Evolutionary conservation across 2,888 invertebrate species (phyloP).

Genomic region (Epinotia brunnichana): DNA sequence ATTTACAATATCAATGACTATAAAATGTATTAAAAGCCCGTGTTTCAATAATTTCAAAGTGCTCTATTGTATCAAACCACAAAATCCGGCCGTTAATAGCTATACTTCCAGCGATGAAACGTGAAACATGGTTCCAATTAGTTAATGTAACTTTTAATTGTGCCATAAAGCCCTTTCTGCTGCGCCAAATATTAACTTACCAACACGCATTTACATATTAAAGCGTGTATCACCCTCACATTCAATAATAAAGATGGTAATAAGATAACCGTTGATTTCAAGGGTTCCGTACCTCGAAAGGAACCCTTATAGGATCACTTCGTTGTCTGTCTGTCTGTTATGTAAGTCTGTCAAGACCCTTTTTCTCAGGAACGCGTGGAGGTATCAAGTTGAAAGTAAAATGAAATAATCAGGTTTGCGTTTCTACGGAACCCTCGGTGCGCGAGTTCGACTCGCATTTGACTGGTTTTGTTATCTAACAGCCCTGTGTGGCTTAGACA

Average conservation of each 20-base stretch:
- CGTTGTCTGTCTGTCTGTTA: too few species aligned
- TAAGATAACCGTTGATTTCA: neutral
- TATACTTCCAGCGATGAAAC: slow-evolving; percentile 2
- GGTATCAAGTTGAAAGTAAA: too few species aligned
- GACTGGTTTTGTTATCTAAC: too few species aligned
- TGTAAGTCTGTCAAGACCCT: too few species aligned
- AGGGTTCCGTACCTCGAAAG: too few species aligned
- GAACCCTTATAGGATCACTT: too few species aligned
- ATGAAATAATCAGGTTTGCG: too few species aligned
- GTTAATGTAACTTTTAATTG: slow-evolving; percentile 29
- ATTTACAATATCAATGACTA: neutral
- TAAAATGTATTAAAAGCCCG: neutral
- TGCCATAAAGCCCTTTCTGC: slow-evolving; percentile 7
- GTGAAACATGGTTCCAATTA: slow-evolving; percentile 18
- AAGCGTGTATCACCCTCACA: neutral
- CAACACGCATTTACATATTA: slow-evolving; percentile 22
- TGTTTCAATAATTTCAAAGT: slow-evolving; percentile 3
- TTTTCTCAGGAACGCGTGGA: too few species aligned
- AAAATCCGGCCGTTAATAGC: slow-evolving; percentile 12
- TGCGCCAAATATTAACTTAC: slow-evolving; percentile 2
- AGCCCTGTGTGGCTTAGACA: too few species aligned
- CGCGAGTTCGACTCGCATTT: too few species aligned
- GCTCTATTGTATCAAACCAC: neutral
- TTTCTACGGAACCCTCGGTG: too few species aligned
- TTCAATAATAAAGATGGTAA: neutral